Conservation (phyloP, 2,113 vertebrate species). For the Arvicanthis niloticus region DNA sequence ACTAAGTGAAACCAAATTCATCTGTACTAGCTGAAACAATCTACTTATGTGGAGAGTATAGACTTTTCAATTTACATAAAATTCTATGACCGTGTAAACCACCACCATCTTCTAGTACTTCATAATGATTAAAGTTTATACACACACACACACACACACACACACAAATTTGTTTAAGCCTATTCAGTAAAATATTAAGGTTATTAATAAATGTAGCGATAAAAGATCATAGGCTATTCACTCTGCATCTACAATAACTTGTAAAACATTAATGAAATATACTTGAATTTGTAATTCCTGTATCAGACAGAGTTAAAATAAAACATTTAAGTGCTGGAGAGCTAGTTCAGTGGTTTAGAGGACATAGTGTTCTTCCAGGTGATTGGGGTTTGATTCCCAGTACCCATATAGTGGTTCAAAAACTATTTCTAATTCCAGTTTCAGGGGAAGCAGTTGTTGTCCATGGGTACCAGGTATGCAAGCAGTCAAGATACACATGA, state of each 20-base stretch:
- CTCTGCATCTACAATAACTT: not conserved
- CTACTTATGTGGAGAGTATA: not conserved
- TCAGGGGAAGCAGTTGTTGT: not conserved
- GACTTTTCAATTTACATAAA: not conserved
- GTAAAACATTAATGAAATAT: not conserved
- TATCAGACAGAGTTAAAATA: not conserved
- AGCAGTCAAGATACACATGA: not conserved
- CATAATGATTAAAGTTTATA: not conserved
- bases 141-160: too few relatives aligned
- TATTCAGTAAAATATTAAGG: not conserved
- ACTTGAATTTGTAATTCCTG: not conserved
- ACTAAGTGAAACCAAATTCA: not conserved
- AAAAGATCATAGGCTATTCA: not conserved
- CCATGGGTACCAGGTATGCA: not conserved
- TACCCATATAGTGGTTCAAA: not conserved
- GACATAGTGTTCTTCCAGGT: not conserved
- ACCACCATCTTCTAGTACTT: not conserved
- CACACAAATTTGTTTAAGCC: not conserved
- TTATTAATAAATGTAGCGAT: slow-evolving; percentile 12
- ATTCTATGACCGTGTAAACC: not conserved
- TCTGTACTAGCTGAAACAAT: not conserved
- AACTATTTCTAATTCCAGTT: not conserved
- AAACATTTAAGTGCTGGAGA: not conserved
- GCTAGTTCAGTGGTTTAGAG: not conserved
- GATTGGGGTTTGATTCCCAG: not conserved